These are phyloP conservation scores for Epiperipatus broadwayi DNA, from an alignment of 2,888 invertebrate species.

Conservation along the genomic window DNA sequence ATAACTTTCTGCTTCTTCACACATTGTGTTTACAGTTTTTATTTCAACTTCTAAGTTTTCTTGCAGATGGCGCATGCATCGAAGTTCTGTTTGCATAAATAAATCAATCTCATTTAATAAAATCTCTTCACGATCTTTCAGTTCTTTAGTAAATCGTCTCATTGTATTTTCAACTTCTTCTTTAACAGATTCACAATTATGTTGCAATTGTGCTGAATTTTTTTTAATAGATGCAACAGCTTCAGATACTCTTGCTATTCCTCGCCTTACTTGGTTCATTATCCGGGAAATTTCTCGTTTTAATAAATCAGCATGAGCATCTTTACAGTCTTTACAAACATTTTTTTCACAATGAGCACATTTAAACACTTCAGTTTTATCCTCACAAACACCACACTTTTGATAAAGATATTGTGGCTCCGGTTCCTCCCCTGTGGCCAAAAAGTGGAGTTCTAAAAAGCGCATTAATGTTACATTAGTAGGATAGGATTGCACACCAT, in stretches of 20 bases:
- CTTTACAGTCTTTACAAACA: conserved; percentile 85
- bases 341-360: conserved; percentile 95
- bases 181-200: conserved; percentile 68
- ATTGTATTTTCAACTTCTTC: conserved; percentile 88
- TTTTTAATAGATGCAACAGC: too few species aligned
- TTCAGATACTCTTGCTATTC: too few species aligned
- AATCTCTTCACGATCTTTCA: conserved; percentile 48
- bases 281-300: conserved; percentile 73
- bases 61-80: conserved; percentile 63
- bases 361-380: conserved; percentile 29
- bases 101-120: conserved; percentile 46
- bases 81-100: conserved; percentile 67
- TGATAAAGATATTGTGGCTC: too few species aligned
- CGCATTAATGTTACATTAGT: conserved; percentile 87
- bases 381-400: conserved; percentile 27
- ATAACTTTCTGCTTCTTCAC: conserved; percentile 84
- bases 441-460: conserved; percentile 79
- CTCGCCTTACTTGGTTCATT: conserved; percentile 66
- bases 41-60: conserved; percentile 87
- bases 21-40: conserved; percentile 83
- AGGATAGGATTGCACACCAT: conserved; percentile 80
- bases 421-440: conserved; percentile 38
- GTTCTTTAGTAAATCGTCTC: conserved; percentile 60
- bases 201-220: conserved; percentile 64
- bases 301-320: conserved; percentile 81